Conservation (phyloP, 2,113 vertebrate genomes). For the Tringa solitaria region DNA sequence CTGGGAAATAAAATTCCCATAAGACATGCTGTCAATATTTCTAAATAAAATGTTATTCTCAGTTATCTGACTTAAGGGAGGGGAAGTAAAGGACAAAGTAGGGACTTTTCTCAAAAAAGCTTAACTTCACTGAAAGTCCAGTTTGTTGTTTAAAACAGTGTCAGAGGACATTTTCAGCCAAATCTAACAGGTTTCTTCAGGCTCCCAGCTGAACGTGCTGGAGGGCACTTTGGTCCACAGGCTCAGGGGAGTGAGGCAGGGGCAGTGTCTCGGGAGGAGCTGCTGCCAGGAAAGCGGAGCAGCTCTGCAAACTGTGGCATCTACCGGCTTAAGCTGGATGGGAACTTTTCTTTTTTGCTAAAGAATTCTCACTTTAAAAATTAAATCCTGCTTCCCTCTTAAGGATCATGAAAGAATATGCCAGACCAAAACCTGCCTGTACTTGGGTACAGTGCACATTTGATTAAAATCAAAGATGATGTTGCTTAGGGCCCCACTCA, state of each 20-base stretch:
- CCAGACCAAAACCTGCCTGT: background rate
- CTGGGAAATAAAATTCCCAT: background rate
- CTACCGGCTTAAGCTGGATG: rapidly evolving
- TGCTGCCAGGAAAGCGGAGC: background rate
- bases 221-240: background rate
- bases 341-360: background rate
- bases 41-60: constrained; percentile 10
- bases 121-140: background rate
- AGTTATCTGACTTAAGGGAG: background rate
- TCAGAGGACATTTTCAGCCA: background rate
- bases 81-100: background rate
- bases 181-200: background rate
- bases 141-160: background rate
- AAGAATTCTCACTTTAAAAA: background rate
- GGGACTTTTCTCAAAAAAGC: background rate
- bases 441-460: background rate
- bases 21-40: background rate
- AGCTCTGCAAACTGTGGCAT: background rate
- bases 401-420: background rate
- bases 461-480: background rate
- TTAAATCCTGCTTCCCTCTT: background rate
- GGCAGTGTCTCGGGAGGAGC: background rate
- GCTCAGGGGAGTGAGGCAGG: rapidly evolving
- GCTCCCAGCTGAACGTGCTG: background rate
- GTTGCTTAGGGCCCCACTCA: background rate